A percentile compares a stretch with the other conserved stretches of the same genome.
Evolutionary conservation across 1,140 invertebrate genomes (phyloP).

Genomic region (Portunus trituberculatus): DNA sequence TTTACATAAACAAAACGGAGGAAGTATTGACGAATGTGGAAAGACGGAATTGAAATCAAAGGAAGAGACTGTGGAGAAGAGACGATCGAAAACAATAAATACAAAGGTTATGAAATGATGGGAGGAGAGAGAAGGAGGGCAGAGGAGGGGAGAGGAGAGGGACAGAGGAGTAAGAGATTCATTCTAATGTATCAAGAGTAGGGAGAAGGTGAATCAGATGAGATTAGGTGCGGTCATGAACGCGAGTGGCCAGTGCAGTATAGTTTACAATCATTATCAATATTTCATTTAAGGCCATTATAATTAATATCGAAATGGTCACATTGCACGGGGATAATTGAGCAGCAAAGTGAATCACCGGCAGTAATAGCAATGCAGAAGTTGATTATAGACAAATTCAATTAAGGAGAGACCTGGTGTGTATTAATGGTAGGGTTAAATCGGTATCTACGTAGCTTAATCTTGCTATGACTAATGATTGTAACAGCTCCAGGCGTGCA

Average conservation of each 20-base stretch:
- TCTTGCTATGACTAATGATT: too few relatives aligned
- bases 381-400: slow-evolving; percentile 4
- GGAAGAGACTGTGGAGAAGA: neutral
- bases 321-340: neutral
- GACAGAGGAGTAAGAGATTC: neutral
- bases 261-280: neutral
- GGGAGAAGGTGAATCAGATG: neutral
- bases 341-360: neutral
- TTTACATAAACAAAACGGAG: too few relatives aligned
- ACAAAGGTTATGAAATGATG: neutral
- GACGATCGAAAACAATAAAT: neutral
- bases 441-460: too few relatives aligned
- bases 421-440: too few relatives aligned
- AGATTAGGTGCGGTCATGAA: neutral
- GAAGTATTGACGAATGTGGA: too few relatives aligned
- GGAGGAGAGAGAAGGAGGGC: neutral
- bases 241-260: neutral
- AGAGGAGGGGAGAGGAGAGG: neutral
- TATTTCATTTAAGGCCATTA: slow-evolving; percentile 4
- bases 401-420: neutral
- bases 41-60: neutral
- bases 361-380: neutral
- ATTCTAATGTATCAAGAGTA: neutral
- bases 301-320: neutral
- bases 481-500: too few relatives aligned